Evolutionary conservation across 2,797 vertebrate species (phyloP), one percentile per base, ranked within the genome.

Genomic region (Etheostoma perlongum): DNA sequence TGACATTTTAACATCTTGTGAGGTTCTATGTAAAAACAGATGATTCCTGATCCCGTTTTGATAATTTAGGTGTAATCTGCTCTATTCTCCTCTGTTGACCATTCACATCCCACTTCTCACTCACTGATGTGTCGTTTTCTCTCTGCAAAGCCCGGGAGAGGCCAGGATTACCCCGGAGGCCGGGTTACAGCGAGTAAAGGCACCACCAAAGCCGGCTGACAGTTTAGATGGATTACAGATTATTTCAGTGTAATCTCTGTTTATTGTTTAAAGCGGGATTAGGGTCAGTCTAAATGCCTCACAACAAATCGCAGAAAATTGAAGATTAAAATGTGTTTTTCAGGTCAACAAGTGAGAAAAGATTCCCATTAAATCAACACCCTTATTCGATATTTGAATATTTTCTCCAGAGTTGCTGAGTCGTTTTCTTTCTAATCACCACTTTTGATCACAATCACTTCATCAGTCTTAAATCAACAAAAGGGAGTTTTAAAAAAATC

Each of bases 221-320:
- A 82, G 74, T 93, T 93, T 86, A 86, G 80, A 76, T 91, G 88
- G 87, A 92, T 90, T 84, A 89, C 83, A 86, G 87, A 89, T 88
- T 79, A 84, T 88, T 88, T 84, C 63, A 73, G 6, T 65, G 65
- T 85, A 90, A 92, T 90, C 90, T 89, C 74, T 74, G 40, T 44
- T 85, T 74, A 81, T 88, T 87, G 87, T 92, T 90, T 73, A 82
- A 84, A 78, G 79, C 54, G 0, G 81, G 85, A 90, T 91, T 91
- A 78, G 72, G 81, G 84, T 90, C 82, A 85, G 23, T 55, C 59
- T 47, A 69, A 5, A 61, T 15, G 52, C 30, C 75, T 79, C 73
- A 42, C 61, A 76, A 83, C 64, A 76, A 87, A 79, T 79, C 36
- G 48, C 36, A 6, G 46, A 65, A 3, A 78, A 67, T 36, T 30